phyloP scores from a whole-genome alignment of 1,140 invertebrate species.

The Monomorium pharaonis region DNA sequence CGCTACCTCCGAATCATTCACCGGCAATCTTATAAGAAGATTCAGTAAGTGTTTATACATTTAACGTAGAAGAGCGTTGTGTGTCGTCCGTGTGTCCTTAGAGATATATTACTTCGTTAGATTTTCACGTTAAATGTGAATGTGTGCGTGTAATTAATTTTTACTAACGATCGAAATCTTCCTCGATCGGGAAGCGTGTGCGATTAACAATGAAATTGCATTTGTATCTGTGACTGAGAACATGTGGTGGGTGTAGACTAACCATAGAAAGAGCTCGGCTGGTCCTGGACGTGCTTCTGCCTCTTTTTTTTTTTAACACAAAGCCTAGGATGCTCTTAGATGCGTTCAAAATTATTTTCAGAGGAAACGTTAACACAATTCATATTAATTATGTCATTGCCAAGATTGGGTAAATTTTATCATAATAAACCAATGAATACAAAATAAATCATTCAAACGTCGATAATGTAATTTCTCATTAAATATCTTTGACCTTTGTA shows the following conservation, averaged over 20 bases:
- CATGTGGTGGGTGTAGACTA: slow-evolving; percentile 58
- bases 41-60: slow-evolving; percentile 91
- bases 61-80: slow-evolving; percentile 78
- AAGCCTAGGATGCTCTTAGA: slow-evolving; percentile 83
- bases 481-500: background rate
- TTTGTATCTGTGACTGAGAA: slow-evolving; percentile 53
- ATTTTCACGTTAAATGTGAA: slow-evolving; percentile 63
- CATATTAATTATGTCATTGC: slow-evolving; percentile 30
- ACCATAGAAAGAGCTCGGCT: slow-evolving; percentile 64
- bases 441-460: background rate
- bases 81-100: slow-evolving; percentile 72
- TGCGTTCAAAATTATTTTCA: slow-evolving; percentile 65
- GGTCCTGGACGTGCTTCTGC: slow-evolving; percentile 61
- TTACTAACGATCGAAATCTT: slow-evolving; percentile 54
- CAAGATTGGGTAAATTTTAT: slow-evolving; percentile 49
- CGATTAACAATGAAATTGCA: slow-evolving; percentile 38
- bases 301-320: slow-evolving; percentile 65
- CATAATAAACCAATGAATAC: background rate
- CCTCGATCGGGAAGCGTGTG: slow-evolving; percentile 55
- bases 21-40: slow-evolving; percentile 91
- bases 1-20: slow-evolving; percentile 86
- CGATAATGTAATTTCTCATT: background rate
- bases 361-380: slow-evolving; percentile 55
- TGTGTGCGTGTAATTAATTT: slow-evolving; percentile 54
- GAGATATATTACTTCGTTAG: slow-evolving; percentile 69